Evolutionary conservation across 2,888 invertebrate genomes (phyloP).

Genomic region (Argyresthia goedartella): DNA sequence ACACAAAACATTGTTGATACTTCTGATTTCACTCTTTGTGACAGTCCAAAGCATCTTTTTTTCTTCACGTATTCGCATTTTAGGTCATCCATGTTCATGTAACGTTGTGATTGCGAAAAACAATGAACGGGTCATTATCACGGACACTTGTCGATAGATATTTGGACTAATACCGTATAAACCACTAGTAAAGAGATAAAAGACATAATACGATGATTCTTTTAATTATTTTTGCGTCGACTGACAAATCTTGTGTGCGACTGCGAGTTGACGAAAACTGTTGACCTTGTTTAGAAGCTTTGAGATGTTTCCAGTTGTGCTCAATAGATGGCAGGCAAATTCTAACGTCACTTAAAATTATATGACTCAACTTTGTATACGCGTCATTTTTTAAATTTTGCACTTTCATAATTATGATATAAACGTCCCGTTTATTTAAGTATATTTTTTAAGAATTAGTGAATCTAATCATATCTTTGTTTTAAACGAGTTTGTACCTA

Average conservation of each 20-base stretch:
- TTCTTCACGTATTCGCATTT: constrained; percentile 70
- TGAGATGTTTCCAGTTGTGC: background rate
- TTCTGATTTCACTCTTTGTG: constrained; percentile 54
- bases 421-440: no score
- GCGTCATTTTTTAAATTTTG: no score
- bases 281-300: constrained; percentile 72
- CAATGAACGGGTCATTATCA: constrained; percentile 67
- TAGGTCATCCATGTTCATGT: constrained; percentile 73
- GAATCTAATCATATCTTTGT: no score
- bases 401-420: no score
- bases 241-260: constrained; percentile 20
- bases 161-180: constrained; percentile 38
- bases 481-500: no score
- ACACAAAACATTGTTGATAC: constrained; percentile 50
- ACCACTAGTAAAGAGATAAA: constrained; percentile 38
- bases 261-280: constrained; percentile 66
- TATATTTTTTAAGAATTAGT: no score
- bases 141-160: constrained; percentile 55
- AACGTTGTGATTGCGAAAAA: constrained; percentile 72
- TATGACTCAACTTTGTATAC: no score
- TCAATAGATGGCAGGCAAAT: constrained; percentile 4
- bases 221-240: constrained; percentile 52
- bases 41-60: constrained; percentile 63
- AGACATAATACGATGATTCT: constrained; percentile 49
- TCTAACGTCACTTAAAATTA: background rate